These are phyloP conservation scores for Sapajus apella DNA, from an alignment of 2,113 vertebrate genomes.

Conservation along the genomic window DNA sequence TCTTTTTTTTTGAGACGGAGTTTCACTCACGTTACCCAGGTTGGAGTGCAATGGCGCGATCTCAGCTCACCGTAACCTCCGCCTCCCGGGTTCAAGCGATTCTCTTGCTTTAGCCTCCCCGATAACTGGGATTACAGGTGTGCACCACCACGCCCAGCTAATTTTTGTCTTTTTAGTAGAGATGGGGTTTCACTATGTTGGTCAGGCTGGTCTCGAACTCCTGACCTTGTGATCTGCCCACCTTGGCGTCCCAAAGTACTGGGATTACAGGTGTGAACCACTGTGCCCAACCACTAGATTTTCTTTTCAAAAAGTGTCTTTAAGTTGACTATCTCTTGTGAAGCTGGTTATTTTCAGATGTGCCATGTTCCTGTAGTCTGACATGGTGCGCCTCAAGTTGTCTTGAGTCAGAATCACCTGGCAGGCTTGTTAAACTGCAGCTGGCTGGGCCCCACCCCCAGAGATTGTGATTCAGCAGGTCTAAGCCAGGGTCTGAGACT, in stretches of 20 bases:
- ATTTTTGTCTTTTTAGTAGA: too few relatives aligned
- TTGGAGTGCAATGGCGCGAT: too few relatives aligned
- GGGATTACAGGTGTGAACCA: too few relatives aligned
- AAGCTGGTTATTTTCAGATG: neutral
- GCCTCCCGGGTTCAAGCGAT: too few relatives aligned
- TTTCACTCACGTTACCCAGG: neutral
- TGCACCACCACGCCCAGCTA: too few relatives aligned
- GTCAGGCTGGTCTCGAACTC: too few relatives aligned
- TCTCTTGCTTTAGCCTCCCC: neutral
- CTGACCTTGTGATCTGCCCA: too few relatives aligned
- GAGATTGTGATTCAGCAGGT: conserved; percentile 9
- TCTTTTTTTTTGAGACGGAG: neutral
- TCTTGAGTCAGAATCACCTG: neutral
- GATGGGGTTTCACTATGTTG: too few relatives aligned
- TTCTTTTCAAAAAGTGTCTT: neutral
- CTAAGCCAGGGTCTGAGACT: neutral
- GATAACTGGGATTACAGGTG: too few relatives aligned
- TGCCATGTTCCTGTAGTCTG: neutral
- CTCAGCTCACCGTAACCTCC: too few relatives aligned
- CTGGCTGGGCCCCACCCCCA: neutral
- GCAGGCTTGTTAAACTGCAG: neutral
- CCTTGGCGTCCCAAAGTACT: too few relatives aligned
- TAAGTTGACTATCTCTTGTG: neutral
- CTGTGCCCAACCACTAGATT: too few relatives aligned
- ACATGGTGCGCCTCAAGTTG: neutral